Evolutionary conservation across 2,113 vertebrate genomes (phyloP).

Genomic region (Andinoacara biseriatus): DNA sequence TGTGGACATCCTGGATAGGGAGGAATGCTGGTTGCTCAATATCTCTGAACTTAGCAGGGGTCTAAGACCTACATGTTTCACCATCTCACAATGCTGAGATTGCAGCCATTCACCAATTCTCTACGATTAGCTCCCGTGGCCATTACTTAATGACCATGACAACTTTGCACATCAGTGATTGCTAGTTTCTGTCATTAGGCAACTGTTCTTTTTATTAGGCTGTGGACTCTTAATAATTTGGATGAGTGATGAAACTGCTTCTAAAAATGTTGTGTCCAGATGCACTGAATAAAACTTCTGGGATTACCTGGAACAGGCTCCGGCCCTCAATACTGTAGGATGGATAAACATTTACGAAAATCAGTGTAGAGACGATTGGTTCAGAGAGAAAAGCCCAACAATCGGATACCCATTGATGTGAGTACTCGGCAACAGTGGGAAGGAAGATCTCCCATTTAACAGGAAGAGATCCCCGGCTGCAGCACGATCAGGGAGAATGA

Average conservation of each 20-base stretch:
- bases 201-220: neutral
- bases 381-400: neutral
- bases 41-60: neutral
- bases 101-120: neutral
- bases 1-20: too few relatives aligned
- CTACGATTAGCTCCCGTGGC: neutral
- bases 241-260: too few relatives aligned
- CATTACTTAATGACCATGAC: neutral
- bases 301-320: neutral
- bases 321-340: neutral
- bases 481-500: neutral
- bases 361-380: neutral
- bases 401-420: neutral
- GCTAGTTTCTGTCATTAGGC: neutral
- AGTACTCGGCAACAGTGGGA: neutral
- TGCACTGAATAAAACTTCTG: neutral
- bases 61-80: neutral
- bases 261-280: neutral
- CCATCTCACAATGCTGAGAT: neutral
- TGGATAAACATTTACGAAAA: neutral
- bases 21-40: too few relatives aligned
- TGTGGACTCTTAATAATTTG: neutral
- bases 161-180: neutral
- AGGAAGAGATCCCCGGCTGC: neutral
- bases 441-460: neutral